phyloP scores from a whole-genome alignment of 2,888 invertebrate species.

The Dolomedes plantarius region DNA sequence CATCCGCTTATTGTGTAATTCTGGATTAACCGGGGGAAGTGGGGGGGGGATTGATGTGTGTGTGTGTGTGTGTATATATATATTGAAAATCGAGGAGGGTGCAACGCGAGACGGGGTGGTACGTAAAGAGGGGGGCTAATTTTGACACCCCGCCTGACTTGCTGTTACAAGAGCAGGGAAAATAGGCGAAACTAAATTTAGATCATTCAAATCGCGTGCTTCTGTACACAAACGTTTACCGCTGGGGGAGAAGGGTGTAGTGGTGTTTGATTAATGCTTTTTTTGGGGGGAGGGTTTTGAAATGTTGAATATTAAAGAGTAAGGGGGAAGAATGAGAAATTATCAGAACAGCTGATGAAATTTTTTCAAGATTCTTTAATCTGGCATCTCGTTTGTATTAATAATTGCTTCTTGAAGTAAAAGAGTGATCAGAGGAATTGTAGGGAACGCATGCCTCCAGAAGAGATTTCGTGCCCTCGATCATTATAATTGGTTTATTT shows the following conservation, averaged over 20 bases:
- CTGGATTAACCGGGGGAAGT: slow-evolving; percentile 13
- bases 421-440: no score
- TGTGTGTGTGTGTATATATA: not conserved
- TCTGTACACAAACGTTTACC: not conserved
- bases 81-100: slow-evolving; percentile 46
- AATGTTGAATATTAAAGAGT: not conserved
- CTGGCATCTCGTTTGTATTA: no score
- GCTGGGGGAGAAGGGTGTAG: not conserved
- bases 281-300: not conserved
- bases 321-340: no score
- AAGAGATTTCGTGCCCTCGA: no score
- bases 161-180: not conserved
- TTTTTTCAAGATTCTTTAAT: no score
- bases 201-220: slow-evolving; percentile 1
- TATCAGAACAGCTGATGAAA: no score
- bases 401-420: no score
- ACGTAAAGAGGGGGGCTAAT: not conserved
- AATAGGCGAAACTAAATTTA: slow-evolving; percentile 3
- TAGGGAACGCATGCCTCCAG: no score
- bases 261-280: not conserved
- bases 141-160: slow-evolving; percentile 34
- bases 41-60: slow-evolving; percentile 19
- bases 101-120: not conserved
- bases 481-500: no score
- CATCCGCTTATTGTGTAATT: slow-evolving; percentile 43